Conservation (phyloP, 2,797 vertebrate genomes). For the Gymnocypris eckloni region DNA sequence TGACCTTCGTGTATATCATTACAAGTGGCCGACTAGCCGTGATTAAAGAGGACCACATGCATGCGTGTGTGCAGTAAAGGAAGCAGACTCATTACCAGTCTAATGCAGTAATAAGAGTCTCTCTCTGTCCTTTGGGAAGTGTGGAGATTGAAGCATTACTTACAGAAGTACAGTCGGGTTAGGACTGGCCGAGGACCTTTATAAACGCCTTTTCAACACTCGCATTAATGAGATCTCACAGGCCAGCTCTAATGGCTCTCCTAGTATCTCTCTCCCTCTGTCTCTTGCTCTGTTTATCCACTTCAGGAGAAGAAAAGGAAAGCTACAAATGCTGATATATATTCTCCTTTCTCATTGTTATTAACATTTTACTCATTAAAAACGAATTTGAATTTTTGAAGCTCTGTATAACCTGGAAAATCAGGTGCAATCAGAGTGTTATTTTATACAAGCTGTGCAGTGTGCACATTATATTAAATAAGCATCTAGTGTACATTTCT, state of each 20-base stretch:
- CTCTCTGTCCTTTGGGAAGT: constrained; percentile 29
- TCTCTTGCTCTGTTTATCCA: constrained; percentile 9
- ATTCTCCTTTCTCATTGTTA: background rate
- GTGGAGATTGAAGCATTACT: constrained; percentile 45
- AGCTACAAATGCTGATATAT: background rate
- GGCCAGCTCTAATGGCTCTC: constrained; percentile 18
- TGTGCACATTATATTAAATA: background rate
- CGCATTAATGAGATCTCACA: constrained; percentile 51
- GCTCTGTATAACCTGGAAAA: background rate
- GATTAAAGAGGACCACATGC: constrained; percentile 18
- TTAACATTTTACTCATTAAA: constrained; percentile 32
- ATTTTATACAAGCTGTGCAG: constrained; percentile 8
- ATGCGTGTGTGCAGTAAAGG: background rate
- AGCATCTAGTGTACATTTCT: background rate
- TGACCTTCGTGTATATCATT: constrained; percentile 26
- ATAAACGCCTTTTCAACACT: constrained; percentile 43
- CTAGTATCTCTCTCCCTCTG: constrained; percentile 7
- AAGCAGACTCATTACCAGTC: constrained; percentile 29
- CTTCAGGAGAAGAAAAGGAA: background rate
- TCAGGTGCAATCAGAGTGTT: background rate
- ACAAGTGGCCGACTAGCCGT: background rate
- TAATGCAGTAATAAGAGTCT: constrained; percentile 45
- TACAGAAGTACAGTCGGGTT: constrained; percentile 39
- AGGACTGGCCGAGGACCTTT: constrained; percentile 33
- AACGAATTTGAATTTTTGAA: background rate